Evolutionary conservation across 30 jellyfish, hydroid and myxozoan species (phyloP).

Genomic region (Sanderia malayensis): DNA sequence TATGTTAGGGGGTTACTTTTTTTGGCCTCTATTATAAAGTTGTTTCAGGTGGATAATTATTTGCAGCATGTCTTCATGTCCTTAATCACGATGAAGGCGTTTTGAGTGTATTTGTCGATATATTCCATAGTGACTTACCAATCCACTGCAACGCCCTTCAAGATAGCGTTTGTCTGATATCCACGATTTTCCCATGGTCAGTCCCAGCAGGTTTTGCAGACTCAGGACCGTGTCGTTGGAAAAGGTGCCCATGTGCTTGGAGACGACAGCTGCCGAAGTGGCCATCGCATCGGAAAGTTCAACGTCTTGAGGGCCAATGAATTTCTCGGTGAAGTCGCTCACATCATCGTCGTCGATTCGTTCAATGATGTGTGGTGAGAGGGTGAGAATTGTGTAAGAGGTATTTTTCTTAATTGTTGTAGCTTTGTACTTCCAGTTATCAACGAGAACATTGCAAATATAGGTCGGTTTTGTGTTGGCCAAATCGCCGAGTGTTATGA

Average conservation of each 20-base stretch:
- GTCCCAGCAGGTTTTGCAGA: conserved; percentile 63
- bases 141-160: conserved; percentile 8
- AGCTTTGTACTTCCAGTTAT: conserved; percentile 53
- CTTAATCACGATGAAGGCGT: neutral
- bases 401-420: neutral
- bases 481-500: conserved; percentile 54
- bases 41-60: no score
- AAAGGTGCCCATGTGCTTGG: conserved; percentile 64
- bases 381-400: conserved; percentile 49
- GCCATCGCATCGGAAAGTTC: conserved; percentile 79
- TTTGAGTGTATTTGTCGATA: neutral
- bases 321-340: conserved; percentile 46
- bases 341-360: conserved; percentile 59
- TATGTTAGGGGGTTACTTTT: no score
- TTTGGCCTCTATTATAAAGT: no score
- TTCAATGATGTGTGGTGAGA: conserved; percentile 59
- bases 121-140: conserved; percentile 27
- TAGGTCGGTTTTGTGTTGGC: conserved; percentile 33
- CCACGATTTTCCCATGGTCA: conserved; percentile 77
- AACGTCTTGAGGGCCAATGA: conserved; percentile 50
- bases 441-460: conserved; percentile 62
- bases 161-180: conserved; percentile 42
- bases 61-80: no score
- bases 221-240: conserved; percentile 43
- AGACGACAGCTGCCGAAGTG: conserved; percentile 71